These are phyloP conservation scores for Reticulitermes lucifugus DNA, from an alignment of 2,888 invertebrate species.

Conservation along the genomic window DNA sequence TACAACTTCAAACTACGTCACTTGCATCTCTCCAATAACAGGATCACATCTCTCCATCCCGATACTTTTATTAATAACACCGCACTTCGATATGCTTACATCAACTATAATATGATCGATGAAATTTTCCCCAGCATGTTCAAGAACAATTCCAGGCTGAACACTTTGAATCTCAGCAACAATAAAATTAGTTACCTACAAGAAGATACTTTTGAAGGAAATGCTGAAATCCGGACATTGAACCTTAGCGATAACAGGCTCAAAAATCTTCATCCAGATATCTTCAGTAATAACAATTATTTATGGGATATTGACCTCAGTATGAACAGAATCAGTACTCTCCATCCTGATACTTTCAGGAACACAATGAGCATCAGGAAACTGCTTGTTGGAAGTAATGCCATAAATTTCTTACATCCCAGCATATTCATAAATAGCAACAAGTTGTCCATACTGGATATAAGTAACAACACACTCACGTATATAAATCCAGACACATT, in stretches of 20 bases:
- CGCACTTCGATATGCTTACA: conserved; percentile 17
- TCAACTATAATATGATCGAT: background rate
- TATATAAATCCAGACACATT: conserved; percentile 11
- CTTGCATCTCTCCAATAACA: conserved; percentile 21
- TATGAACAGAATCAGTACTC: background rate
- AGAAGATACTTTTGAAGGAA: background rate
- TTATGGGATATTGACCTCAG: conserved; percentile 21
- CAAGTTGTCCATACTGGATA: conserved; percentile 6
- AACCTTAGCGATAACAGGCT: conserved; percentile 23
- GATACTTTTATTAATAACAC: conserved; percentile 4
- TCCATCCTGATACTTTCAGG: conserved; percentile 16
- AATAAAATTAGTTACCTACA: background rate
- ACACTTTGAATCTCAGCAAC: conserved; percentile 1
- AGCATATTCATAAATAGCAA: conserved; percentile 16
- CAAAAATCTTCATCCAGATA: conserved; percentile 20
- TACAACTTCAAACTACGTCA: conserved; percentile 4
- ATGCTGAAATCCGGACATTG: conserved; percentile 11
- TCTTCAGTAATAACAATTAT: conserved; percentile 27
- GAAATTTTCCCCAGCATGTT: conserved; percentile 2
- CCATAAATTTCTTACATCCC: background rate
- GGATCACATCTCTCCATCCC: background rate
- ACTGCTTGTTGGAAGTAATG: conserved; percentile 13
- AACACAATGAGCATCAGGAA: conserved; percentile 15
- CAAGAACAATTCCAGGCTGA: conserved; percentile 28
- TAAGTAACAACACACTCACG: conserved; percentile 8